Percentiles rank a stretch among this genome's conserved stretches.
These are phyloP conservation scores for Catalaphyllia jardinei DNA, from an alignment of 64 coral and sea anemone species.

Conservation along the genomic window DNA sequence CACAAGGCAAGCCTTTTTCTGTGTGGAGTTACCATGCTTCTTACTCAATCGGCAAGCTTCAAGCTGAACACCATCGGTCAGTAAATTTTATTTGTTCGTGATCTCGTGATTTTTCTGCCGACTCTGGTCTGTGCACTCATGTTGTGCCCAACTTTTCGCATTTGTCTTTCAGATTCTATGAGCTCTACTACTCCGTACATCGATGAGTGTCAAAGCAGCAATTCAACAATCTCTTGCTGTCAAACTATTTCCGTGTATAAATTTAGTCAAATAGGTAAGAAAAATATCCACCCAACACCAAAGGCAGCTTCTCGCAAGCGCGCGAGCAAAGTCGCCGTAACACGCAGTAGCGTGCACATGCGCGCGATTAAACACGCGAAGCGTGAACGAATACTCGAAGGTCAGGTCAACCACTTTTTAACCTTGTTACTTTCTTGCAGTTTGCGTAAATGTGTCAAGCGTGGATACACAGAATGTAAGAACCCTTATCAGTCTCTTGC, in stretches of 20 bases:
- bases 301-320: too few relatives aligned
- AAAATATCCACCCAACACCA: not conserved
- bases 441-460: conserved; percentile 6
- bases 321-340: not conserved
- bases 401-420: not conserved
- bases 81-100: not conserved
- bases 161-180: not conserved
- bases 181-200: not conserved
- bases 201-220: not conserved
- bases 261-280: not conserved
- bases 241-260: not conserved
- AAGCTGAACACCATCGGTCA: not conserved
- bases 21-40: not conserved
- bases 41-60: not conserved
- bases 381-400: not conserved
- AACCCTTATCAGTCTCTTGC: not conserved
- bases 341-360: not conserved
- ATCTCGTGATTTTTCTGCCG: not conserved
- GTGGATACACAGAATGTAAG: conserved; percentile 3
- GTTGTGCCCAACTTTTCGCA: not conserved
- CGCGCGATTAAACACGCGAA: too few relatives aligned
- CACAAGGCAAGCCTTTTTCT: not conserved
- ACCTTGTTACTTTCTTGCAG: not conserved
- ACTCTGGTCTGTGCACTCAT: not conserved
- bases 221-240: not conserved